Percentiles rank a stretch among this genome's conserved stretches.
Evolutionary conservation across 2,797 vertebrate species (phyloP).

Genomic region (Crenuchus spilurus): DNA sequence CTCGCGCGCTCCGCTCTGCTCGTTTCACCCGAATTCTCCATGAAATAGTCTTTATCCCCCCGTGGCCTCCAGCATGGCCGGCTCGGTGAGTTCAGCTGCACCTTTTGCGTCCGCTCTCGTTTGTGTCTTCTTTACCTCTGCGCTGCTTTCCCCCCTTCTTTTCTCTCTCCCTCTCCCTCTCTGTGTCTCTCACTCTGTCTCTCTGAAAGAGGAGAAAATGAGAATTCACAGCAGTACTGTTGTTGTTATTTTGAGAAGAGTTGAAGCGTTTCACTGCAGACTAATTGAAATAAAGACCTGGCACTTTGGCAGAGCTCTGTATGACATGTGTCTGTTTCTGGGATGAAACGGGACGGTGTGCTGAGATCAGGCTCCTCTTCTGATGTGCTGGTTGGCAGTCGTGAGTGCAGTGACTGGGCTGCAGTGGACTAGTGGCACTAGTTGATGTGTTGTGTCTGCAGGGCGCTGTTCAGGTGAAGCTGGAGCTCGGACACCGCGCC

Average conservation of each 20-base stretch:
- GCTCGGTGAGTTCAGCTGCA: conserved; percentile 85
- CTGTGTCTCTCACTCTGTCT: neutral
- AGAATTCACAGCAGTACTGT: too few relatives aligned
- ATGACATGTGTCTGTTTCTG: too few relatives aligned
- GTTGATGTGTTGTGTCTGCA: conserved; percentile 61
- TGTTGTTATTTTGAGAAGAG: too few relatives aligned
- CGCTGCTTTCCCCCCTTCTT: conserved; percentile 48
- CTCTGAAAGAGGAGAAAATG: conserved; percentile 9
- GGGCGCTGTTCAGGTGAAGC: conserved; percentile 98
- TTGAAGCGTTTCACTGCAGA: too few relatives aligned
- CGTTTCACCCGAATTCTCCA: conserved; percentile 77
- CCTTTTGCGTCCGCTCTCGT: neutral
- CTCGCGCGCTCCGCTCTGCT: conserved; percentile 71
- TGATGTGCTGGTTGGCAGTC: too few relatives aligned
- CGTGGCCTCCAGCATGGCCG: conserved; percentile 90
- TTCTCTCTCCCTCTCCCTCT: too few relatives aligned
- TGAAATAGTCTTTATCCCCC: conserved; percentile 84
- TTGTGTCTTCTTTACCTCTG: conserved; percentile 36
- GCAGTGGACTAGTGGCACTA: neutral
- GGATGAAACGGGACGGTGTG: too few relatives aligned
- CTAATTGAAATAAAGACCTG: too few relatives aligned
- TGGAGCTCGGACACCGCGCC: conserved; percentile 97
- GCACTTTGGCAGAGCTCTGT: too few relatives aligned
- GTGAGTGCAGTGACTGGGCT: neutral
- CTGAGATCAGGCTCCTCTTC: too few relatives aligned